These are phyloP conservation scores for Anagrus nilaparvatae DNA, from an alignment of 1,140 invertebrate genomes.

Conservation along the genomic window DNA sequence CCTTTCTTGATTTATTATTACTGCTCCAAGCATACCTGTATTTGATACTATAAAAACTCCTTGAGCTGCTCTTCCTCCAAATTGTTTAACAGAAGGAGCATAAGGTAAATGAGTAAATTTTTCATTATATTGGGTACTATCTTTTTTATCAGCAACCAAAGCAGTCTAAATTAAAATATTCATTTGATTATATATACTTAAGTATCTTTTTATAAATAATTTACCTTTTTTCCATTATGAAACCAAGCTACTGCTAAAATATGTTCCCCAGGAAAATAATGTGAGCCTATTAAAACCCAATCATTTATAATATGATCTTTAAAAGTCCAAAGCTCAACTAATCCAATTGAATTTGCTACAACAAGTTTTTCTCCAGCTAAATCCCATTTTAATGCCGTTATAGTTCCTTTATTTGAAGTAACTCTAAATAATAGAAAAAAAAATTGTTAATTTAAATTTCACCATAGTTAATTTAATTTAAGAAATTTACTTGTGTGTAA, in stretches of 20 bases:
- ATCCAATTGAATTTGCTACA: conserved; percentile 62
- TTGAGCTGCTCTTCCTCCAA: conserved; percentile 71
- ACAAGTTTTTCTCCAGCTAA: conserved; percentile 66
- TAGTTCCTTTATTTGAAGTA: conserved; percentile 46
- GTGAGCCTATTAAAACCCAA: conserved; percentile 50
- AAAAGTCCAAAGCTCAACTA: conserved; percentile 65
- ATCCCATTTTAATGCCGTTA: conserved; percentile 80
- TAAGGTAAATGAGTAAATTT: conserved; percentile 72
- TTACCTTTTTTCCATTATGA: conserved; percentile 69
- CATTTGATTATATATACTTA: not conserved
- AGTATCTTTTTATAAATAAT: not conserved
- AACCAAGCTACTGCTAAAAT: conserved; percentile 74
- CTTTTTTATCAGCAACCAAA: conserved; percentile 65
- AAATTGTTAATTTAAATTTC: not conserved
- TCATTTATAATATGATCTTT: conserved; percentile 72
- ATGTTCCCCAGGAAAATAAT: conserved; percentile 59
- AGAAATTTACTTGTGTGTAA: conserved; percentile 54
- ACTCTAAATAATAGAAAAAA: conserved; percentile 35
- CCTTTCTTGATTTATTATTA: conserved; percentile 48
- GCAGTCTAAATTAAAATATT: conserved; percentile 25
- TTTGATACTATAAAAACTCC: conserved; percentile 74
- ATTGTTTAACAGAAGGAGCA: conserved; percentile 71
- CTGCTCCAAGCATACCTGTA: conserved; percentile 69
- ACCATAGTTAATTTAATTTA: not conserved
- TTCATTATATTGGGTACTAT: conserved; percentile 68